Conservation (phyloP, 2,113 vertebrate species). For the Dendropsophus ebraccatus region DNA sequence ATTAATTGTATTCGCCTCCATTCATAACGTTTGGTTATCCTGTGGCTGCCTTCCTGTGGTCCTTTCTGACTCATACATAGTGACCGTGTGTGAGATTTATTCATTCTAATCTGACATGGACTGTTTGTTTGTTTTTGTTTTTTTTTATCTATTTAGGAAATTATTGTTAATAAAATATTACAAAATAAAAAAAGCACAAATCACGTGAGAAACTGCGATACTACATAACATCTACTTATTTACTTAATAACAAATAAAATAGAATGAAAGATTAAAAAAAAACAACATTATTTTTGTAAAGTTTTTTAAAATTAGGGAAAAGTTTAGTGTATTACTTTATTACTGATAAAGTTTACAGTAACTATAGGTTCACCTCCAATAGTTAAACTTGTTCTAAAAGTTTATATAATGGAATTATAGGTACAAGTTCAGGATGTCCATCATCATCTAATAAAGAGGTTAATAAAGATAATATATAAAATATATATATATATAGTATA, state of each 20-base stretch:
- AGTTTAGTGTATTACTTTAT: not conserved
- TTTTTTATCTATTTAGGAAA: too few relatives aligned
- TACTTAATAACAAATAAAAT: not conserved
- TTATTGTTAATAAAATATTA: not conserved
- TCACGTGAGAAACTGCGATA: too few relatives aligned
- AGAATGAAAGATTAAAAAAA: not conserved
- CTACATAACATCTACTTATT: too few relatives aligned
- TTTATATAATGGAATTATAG: not conserved
- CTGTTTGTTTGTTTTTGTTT: too few relatives aligned
- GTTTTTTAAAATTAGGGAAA: not conserved
- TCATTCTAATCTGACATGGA: conserved; percentile 8
- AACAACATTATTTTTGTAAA: not conserved
- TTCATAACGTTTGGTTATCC: conserved; percentile 26
- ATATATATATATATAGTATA: too few relatives aligned
- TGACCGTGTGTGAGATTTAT: conserved; percentile 1
- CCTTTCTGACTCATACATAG: conserved; percentile 23
- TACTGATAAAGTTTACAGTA: not conserved
- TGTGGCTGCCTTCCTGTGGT: conserved; percentile 41
- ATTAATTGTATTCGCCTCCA: conserved; percentile 37
- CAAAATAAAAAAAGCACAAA: not conserved
- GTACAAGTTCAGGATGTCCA: not conserved
- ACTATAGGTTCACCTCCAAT: not conserved
- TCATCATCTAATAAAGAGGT: too few relatives aligned
- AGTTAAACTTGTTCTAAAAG: not conserved
- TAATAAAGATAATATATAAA: too few relatives aligned